phyloP scores from a whole-genome alignment of 2,888 invertebrate genomes.

The Platycheirus rosarum region DNA sequence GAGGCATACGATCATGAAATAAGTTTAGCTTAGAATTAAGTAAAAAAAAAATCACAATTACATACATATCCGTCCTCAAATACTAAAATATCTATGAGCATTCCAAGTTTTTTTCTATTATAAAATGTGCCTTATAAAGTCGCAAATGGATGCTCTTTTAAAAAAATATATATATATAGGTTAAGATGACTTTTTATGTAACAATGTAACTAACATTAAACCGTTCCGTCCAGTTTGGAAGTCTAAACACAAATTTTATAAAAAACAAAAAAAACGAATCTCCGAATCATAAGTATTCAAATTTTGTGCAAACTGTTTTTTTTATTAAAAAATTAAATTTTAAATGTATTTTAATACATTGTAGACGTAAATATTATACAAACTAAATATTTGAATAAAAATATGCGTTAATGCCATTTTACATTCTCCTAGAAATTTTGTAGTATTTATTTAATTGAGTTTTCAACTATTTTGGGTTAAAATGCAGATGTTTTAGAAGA shows the following conservation, averaged over 20 bases:
- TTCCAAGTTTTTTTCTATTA: conserved; percentile 12
- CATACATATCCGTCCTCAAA: conserved; percentile 58
- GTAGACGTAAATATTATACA: conserved; percentile 36
- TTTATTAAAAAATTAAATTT: conserved; percentile 32
- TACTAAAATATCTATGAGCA: conserved; percentile 33
- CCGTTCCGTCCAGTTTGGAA: conserved; percentile 57
- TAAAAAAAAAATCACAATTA: conserved; percentile 29
- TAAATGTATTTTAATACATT: conserved; percentile 43
- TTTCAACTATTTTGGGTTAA: too few species aligned
- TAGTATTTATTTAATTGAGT: too few species aligned
- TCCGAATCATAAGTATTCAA: conserved; percentile 20
- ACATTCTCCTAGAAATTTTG: conserved; percentile 43
- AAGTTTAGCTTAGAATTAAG: conserved; percentile 79
- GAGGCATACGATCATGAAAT: conserved; percentile 81
- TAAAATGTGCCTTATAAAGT: conserved; percentile 61
- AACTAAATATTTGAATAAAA: conserved; percentile 43
- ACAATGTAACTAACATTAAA: conserved; percentile 10
- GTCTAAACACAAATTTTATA: conserved; percentile 10
- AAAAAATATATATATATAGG: conserved; percentile 6
- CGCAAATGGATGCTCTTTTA: conserved; percentile 33
- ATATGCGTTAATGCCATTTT: conserved; percentile 56
- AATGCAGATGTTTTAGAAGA: too few species aligned
- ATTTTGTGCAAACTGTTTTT: conserved; percentile 39
- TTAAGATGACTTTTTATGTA: conserved; percentile 20
- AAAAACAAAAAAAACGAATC: conserved; percentile 33